Evolutionary conservation across 2,888 invertebrate genomes (phyloP).

Genomic region (Melinaea menophilus): DNA sequence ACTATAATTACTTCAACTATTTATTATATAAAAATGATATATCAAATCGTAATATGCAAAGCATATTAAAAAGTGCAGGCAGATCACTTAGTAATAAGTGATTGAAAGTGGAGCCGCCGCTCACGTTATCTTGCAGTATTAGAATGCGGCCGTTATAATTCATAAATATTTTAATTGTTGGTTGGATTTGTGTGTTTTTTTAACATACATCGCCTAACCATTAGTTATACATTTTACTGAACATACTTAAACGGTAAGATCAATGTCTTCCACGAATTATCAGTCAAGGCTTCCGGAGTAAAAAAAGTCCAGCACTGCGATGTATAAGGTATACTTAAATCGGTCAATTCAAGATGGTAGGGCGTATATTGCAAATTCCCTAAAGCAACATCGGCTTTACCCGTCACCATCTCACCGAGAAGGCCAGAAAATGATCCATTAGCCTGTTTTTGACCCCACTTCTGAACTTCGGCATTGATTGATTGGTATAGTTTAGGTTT

Average conservation of each 20-base stretch:
- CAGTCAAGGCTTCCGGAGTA: constrained; percentile 87
- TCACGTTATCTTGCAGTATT: no score
- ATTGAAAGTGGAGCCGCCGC: no score
- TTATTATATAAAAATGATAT: not conserved
- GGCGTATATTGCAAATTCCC: constrained; percentile 88
- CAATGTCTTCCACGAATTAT: constrained; percentile 91
- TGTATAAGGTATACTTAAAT: constrained; percentile 87
- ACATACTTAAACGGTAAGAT: constrained; percentile 87
- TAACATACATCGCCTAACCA: not conserved
- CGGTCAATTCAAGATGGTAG: constrained; percentile 82
- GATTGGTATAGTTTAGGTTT: constrained; percentile 82
- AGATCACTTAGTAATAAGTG: no score
- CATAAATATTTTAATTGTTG: no score
- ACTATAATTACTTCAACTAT: not conserved
- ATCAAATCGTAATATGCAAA: not conserved
- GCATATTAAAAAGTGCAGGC: not conserved
- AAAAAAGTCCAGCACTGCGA: constrained; percentile 90
- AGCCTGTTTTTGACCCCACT: constrained; percentile 81
- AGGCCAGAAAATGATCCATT: constrained; percentile 85
- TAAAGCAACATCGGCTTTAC: constrained; percentile 83
- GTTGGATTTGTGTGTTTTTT: no score
- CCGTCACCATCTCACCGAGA: constrained; percentile 83
- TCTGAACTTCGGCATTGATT: constrained; percentile 75
- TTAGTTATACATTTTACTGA: not conserved
- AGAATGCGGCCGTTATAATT: no score